Evolutionary conservation across 2,797 vertebrate genomes (phyloP).

Genomic region (Acrossocheilus wenchowensis): DNA sequence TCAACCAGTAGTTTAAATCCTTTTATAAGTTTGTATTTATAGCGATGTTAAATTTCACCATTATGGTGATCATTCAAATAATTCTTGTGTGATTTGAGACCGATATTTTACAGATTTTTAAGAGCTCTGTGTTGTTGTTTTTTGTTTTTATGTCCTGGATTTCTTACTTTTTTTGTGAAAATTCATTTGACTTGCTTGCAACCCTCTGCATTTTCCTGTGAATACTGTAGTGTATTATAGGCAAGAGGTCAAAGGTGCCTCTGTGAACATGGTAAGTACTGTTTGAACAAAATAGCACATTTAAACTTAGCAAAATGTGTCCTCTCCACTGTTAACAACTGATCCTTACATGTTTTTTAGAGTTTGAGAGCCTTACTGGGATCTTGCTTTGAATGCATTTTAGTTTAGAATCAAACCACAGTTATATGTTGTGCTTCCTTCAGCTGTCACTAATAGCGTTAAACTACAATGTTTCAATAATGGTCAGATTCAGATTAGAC

Average conservation of each 20-base stretch:
- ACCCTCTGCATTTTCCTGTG: slow-evolving; percentile 41
- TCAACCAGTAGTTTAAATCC: slow-evolving; percentile 68
- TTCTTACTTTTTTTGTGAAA: slow-evolving; percentile 41
- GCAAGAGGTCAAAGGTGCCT: slow-evolving; percentile 69
- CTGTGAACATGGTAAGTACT: slow-evolving; percentile 72
- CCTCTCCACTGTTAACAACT: slow-evolving; percentile 52
- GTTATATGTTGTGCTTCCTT: slow-evolving; percentile 42
- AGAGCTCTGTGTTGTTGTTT: neutral
- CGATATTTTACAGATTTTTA: slow-evolving; percentile 46
- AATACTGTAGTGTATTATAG: slow-evolving; percentile 69
- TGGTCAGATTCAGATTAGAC: slow-evolving; percentile 18
- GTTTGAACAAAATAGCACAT: slow-evolving; percentile 63
- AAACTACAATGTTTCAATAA: slow-evolving; percentile 45
- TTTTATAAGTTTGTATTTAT: slow-evolving; percentile 79
- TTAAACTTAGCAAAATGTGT: slow-evolving; percentile 62
- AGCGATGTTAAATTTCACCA: slow-evolving; percentile 64
- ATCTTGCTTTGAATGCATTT: slow-evolving; percentile 48
- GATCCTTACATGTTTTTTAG: slow-evolving; percentile 43
- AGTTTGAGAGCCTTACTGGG: slow-evolving; percentile 63
- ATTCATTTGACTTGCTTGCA: slow-evolving; percentile 42
- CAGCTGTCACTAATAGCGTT: slow-evolving; percentile 44
- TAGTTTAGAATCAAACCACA: slow-evolving; percentile 32
- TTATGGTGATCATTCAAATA: slow-evolving; percentile 63
- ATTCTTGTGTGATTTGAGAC: slow-evolving; percentile 44
- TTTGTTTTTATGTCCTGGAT: slow-evolving; percentile 10